Conservation (phyloP, 2,797 vertebrate species). For the Cirrhinus molitorella region DNA sequence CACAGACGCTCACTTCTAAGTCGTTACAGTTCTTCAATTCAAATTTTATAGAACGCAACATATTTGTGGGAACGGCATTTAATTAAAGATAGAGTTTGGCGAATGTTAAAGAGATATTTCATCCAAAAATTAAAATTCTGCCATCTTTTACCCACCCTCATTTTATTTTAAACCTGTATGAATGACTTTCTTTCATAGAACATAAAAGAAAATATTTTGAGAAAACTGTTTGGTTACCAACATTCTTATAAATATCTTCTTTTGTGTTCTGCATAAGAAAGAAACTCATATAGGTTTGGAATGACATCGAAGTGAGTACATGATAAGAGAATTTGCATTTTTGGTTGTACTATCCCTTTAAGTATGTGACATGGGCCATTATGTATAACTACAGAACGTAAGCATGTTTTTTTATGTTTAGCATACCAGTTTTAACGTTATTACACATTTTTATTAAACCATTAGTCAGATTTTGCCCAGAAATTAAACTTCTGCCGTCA, state of each 20-base stretch:
- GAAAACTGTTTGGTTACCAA: neutral
- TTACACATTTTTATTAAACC: too few relatives aligned
- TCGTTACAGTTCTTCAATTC: conserved; percentile 14
- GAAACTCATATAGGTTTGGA: neutral
- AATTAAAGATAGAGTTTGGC: neutral
- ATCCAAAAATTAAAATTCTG: neutral
- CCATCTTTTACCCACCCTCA: neutral
- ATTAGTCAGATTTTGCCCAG: too few relatives aligned
- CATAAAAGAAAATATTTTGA: too few relatives aligned
- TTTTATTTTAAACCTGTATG: neutral
- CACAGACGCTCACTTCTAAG: conserved; percentile 50
- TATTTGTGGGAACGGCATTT: neutral
- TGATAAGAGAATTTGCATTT: neutral
- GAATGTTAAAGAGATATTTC: neutral
- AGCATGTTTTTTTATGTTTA: too few relatives aligned
- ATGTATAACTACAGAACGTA: too few relatives aligned
- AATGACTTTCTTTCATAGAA: neutral
- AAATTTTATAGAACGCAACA: neutral
- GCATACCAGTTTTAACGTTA: too few relatives aligned
- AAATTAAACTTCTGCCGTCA: too few relatives aligned
- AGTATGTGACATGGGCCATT: too few relatives aligned
- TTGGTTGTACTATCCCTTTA: too few relatives aligned
- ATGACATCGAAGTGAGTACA: neutral
- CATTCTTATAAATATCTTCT: neutral
- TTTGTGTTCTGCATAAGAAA: neutral